Base-by-base conservation (phyloP, 2,113 vertebrate genomes). In the Scophthalmus maximus region DNA sequence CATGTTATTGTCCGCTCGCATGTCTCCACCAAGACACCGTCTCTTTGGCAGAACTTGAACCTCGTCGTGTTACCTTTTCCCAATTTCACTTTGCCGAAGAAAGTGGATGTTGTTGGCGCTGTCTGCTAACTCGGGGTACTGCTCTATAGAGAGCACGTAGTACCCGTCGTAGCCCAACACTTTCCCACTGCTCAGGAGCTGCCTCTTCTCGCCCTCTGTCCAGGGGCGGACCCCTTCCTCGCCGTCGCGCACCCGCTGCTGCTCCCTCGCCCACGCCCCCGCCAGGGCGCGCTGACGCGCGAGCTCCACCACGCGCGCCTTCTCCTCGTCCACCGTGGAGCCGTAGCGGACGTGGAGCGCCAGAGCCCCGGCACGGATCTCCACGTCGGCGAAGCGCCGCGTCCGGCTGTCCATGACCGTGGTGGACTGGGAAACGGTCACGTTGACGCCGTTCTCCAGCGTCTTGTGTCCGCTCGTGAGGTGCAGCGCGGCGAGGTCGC, bases 51-150 rank as follows among this genome's bases (percentile, higher is more conserved):
- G 93, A 91, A 83, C 84, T 84, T 82, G 77, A 65, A 81, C 76
- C 67, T 85, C 92, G 85, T 91, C 92, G 93, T 95, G 97, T 98
- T 99, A 99, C 97, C 97, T 99, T 87, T 95, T 98, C 58, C 98
- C 98, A 79, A 99, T 99, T 92, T 99, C 98, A 71, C 96, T 99
- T 93, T 99, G 98, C 91, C 97, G 93, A 67, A 98, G 95, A 91
- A 99, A 98, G 88, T 99, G 97, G 90, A 99, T 96, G 88, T 98
- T 99, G 91, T 96, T 98, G 62, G 96, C 94, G 23, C 96, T 98
- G 94, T 99, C 98, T 46, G 97, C 96, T 89, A 99, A 93, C 91
- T 99, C 98, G 0, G 98, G 98, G 94, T 99, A 99, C 95, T 99
- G 98, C 93, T 99, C 97, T 75, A 97, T 96, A 20, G 98, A 98